phyloP scores from a whole-genome alignment of 1,140 invertebrate genomes.

The Drosophila biarmipes region DNA sequence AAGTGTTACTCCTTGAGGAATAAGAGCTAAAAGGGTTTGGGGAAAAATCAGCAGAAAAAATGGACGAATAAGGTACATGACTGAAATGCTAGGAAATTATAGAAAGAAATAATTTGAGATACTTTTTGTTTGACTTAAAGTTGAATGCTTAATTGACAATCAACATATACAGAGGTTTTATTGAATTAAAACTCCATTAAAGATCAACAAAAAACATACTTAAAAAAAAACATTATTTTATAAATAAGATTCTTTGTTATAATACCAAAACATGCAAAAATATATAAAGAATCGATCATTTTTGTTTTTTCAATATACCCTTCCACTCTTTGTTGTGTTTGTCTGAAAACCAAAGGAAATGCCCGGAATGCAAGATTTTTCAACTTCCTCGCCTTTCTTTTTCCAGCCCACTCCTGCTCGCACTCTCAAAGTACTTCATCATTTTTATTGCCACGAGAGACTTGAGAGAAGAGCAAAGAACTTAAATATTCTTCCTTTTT shows the following conservation, averaged over 20 bases:
- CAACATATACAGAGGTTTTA: too few species aligned
- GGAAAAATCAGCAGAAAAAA: background rate
- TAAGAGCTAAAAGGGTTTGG: background rate
- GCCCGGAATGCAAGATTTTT: slow-evolving; percentile 31
- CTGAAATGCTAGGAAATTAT: background rate
- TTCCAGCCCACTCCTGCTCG: slow-evolving; percentile 34
- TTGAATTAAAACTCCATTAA: too few species aligned
- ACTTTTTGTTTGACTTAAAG: background rate
- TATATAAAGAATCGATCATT: too few species aligned
- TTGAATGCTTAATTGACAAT: background rate
- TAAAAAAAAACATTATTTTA: background rate
- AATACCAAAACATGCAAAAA: too few species aligned
- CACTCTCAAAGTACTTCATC: slow-evolving; percentile 67
- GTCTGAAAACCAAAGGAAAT: slow-evolving; percentile 32
- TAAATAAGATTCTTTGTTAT: too few species aligned
- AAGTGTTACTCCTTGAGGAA: slow-evolving; percentile 8
- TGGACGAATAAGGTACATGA: slow-evolving; percentile 6
- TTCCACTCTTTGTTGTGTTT: background rate
- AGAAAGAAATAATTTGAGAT: background rate
- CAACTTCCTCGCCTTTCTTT: slow-evolving; percentile 5
- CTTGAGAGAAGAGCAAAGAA: slow-evolving; percentile 40
- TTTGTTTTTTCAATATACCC: background rate
- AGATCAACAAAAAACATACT: too few species aligned
- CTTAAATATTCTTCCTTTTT: slow-evolving; percentile 36
- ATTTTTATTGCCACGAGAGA: slow-evolving; percentile 73